These are phyloP conservation scores for Epinotia bilunana DNA, from an alignment of 2,888 invertebrate species.

Conservation along the genomic window DNA sequence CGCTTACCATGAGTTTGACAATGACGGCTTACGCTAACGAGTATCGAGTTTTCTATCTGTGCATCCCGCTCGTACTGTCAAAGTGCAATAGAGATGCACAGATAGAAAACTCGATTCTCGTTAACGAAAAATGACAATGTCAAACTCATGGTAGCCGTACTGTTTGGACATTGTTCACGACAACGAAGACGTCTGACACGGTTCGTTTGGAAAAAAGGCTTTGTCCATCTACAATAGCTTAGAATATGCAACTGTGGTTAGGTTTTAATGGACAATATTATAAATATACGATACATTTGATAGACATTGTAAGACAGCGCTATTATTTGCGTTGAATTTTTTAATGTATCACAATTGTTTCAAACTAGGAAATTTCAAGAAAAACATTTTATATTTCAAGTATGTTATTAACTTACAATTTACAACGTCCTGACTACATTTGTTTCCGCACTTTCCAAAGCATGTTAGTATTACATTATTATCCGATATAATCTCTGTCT, in stretches of 20 bases:
- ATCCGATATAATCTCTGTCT: conserved; percentile 13
- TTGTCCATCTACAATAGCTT: conserved; percentile 8
- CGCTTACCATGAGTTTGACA: too few relatives aligned
- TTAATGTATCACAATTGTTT: background rate
- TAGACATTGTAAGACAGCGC: background rate
- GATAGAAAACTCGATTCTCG: too few relatives aligned
- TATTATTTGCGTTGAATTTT: too few relatives aligned
- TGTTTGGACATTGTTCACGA: conserved; percentile 30
- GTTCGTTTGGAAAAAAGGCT: conserved; percentile 24
- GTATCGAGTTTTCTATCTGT: too few relatives aligned
- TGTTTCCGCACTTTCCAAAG: background rate
- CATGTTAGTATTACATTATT: conserved; percentile 1
- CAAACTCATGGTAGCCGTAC: too few relatives aligned
- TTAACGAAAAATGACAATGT: too few relatives aligned
- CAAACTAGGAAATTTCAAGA: too few relatives aligned
- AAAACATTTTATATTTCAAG: background rate
- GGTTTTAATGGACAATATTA: background rate
- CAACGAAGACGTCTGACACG: conserved; percentile 41
- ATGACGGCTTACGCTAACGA: too few relatives aligned
- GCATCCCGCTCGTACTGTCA: too few relatives aligned
- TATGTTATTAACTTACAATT: background rate
- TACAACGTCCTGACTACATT: background rate
- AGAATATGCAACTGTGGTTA: conserved; percentile 1
- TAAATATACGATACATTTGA: background rate
- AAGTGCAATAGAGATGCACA: too few relatives aligned